Base-by-base conservation (phyloP, 2,797 vertebrate genomes). In the Synanceia verrucosa region DNA sequence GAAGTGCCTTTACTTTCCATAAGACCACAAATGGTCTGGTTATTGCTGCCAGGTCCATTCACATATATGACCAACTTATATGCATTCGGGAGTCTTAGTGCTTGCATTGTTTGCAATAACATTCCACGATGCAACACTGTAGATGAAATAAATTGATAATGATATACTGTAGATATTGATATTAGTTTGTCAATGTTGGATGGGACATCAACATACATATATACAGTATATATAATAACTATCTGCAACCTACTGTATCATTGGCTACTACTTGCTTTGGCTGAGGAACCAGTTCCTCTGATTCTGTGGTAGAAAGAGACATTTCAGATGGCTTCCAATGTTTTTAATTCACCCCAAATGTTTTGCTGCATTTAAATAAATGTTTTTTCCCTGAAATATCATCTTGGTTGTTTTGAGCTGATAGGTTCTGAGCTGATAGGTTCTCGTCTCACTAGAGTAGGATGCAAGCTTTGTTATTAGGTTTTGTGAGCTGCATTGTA, bases 1-100 rank as follows among this genome's bases (percentile, higher is more conserved):
- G 62, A 94, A 95, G 94, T 95, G 93, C 94, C 94, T 94, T 94
- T 94, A 92, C 91, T 91, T 91, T 91, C 90, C 93, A 76, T 70
- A 83, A 88, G 62, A 85, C 81, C 81, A 87, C 78, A 72, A 52
- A 73, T 61, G 26, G 74, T 73, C 31, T 31, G 48, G 59, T 65
- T 36, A 13, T 50, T 72, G n/a, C 21, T 74, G 69, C 41, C 57
- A 72, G 73, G 37, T 29, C 51, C 48, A 53, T 74, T 76, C 31
- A 76, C 65, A 52, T 28, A 43, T 64, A 46, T 83, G 69, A 86
- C 75, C 71, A 82, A 77, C 73, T 52, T 82, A 50, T 79, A 83
- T 84, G 76, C 83, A 86, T 82, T 70, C 57, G 78, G 51, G 62
- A 65, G 76, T 78, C 69, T 82, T 82, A 73, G 66, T 77, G 76